Base-by-base conservation (phyloP, 2,888 invertebrate species). In the Netelia inedita region DNA sequence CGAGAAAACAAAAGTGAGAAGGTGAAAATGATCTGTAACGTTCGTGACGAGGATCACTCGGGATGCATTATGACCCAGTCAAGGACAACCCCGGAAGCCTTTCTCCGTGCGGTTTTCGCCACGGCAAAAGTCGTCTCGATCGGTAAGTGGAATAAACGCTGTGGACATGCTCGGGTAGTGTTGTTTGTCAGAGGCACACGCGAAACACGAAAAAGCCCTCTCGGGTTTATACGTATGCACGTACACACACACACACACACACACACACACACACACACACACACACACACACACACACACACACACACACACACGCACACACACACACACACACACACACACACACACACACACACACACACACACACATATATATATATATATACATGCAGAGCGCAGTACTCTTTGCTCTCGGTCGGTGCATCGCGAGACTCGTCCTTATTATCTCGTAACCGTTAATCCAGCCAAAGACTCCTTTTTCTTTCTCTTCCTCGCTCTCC, bases 61-160 rank as follows among this genome's bases (percentile, higher is more conserved):
- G 50, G 83, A 71, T 84, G 84, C 75, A 82, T 79, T 81, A 57
- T 19, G 9, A 79, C 55, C 71, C 69, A 71, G 69, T 87, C 88
- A 88, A 88, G 88, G 89, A 88, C 88, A 88, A 85, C 73, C 85
- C 85, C 85, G 86, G 88, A 86, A 87, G 88, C 87, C 89, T 89
- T 89, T 89, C 89, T 88, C 87, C 87, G 79, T 46, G 50, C 61
- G 61, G 28, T 76, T 61, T 72, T 83, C 82, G 85, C 61, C 66
- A 65, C 21, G 35, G 63, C 71, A 69, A 68, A 79, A 83, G 11
- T 6, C 41, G 43, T 69, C 28, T 53, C 28, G 69, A 80, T 65
- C 66, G 69, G 55, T 74, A 81, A 83, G 81, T 84, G 73, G 78
- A 63, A 71, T 81, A 72, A 73, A 66, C 83, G 78, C 50, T n/a